phyloP scores from a whole-genome alignment of 2,888 invertebrate species.

The Calephelis perditalis region DNA sequence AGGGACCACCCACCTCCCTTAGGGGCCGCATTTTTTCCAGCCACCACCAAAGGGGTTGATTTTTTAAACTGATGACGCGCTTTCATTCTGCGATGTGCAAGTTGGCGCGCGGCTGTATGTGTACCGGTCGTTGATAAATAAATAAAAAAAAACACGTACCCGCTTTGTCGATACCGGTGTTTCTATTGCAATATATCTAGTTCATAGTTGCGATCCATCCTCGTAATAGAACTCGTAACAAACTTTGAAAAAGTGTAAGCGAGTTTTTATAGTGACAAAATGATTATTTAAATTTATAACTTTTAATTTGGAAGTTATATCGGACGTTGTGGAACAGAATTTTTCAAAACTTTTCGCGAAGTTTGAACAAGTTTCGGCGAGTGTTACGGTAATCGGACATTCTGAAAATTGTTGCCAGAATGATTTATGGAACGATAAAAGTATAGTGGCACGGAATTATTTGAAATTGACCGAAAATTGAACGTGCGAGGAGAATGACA shows the following conservation, averaged over 20 bases:
- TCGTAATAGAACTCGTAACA: slow-evolving; percentile 37
- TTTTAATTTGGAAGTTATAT: slow-evolving; percentile 26
- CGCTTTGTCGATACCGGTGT: slow-evolving; percentile 70
- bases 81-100: slow-evolving; percentile 78
- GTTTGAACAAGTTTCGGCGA: slow-evolving; percentile 34
- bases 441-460: slow-evolving; percentile 36
- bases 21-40: slow-evolving; percentile 69
- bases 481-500: slow-evolving; percentile 69
- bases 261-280: slow-evolving; percentile 19
- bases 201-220: slow-evolving; percentile 45
- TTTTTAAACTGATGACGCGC: slow-evolving; percentile 80
- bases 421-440: slow-evolving; percentile 38
- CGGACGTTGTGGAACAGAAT: slow-evolving; percentile 26
- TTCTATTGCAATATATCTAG: slow-evolving; percentile 61
- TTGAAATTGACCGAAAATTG: slow-evolving; percentile 46
- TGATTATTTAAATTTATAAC: slow-evolving; percentile 22
- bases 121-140: slow-evolving; percentile 68
- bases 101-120: slow-evolving; percentile 75
- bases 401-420: slow-evolving; percentile 34
- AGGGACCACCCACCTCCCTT: slow-evolving; percentile 62
- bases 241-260: slow-evolving; percentile 39
- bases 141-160: slow-evolving; percentile 53
- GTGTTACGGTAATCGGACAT: slow-evolving; percentile 24
- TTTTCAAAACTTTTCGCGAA: slow-evolving; percentile 27
- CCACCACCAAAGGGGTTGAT: slow-evolving; percentile 77